phyloP scores from a whole-genome alignment of 2,888 invertebrate genomes.

The Polydrusus pterygomalis region DNA sequence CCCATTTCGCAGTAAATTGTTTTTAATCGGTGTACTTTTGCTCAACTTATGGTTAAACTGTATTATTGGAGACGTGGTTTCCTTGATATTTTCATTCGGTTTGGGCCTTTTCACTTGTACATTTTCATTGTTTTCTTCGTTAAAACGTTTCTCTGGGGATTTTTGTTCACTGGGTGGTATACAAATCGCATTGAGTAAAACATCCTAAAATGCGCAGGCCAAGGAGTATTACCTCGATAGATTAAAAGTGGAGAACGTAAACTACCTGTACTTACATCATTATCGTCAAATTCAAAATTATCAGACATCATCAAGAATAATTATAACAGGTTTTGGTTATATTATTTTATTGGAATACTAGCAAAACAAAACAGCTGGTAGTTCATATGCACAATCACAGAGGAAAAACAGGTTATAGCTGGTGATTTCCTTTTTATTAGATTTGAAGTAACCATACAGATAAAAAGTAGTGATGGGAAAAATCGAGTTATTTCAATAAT shows the following conservation, averaged over 20 bases:
- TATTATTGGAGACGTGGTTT: not conserved
- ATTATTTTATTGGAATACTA: too few species aligned
- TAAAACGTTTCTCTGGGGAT: not conserved
- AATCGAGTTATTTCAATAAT: too few species aligned
- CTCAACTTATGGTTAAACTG: slow-evolving; percentile 6
- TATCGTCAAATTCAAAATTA: slow-evolving; percentile 29
- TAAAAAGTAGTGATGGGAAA: too few species aligned
- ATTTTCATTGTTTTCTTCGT: slow-evolving; percentile 7
- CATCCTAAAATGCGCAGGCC: not conserved
- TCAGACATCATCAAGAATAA: slow-evolving; percentile 23
- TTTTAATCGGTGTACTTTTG: not conserved
- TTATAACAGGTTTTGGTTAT: too few species aligned
- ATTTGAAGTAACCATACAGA: too few species aligned
- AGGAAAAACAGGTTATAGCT: too few species aligned
- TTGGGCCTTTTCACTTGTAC: not conserved
- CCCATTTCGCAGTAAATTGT: slow-evolving; percentile 16
- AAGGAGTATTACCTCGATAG: not conserved
- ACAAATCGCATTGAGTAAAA: slow-evolving; percentile 26
- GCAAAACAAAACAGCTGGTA: not conserved
- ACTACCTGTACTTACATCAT: slow-evolving; percentile 19
- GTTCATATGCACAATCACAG: not conserved
- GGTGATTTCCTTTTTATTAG: too few species aligned
- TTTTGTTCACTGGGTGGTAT: slow-evolving; percentile 3
- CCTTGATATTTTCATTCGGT: not conserved
- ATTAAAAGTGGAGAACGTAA: not conserved